phyloP scores from a whole-genome alignment of 2,888 invertebrate genomes.

The Synergus laeviventris region DNA sequence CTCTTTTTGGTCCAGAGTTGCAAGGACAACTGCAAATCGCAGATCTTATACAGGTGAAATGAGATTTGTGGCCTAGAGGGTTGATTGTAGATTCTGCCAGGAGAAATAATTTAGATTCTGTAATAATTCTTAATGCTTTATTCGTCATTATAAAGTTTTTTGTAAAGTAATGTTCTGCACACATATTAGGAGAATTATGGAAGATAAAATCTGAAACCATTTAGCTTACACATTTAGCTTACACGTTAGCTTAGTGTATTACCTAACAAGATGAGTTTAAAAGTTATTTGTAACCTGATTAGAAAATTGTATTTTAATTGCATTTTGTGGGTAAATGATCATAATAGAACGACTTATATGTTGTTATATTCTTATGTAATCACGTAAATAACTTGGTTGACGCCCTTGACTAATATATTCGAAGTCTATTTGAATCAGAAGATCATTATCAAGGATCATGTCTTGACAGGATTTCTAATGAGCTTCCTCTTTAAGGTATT shows the following conservation, averaged over 20 bases:
- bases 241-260: background rate
- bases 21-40: background rate
- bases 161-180: background rate
- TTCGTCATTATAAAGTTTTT: no score
- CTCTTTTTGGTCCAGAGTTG: slow-evolving; percentile 1
- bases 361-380: background rate
- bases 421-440: slow-evolving; percentile 8
- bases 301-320: slow-evolving; percentile 5
- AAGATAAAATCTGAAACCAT: slow-evolving; percentile 11
- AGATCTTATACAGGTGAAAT: background rate
- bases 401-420: background rate
- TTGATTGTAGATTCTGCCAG: background rate
- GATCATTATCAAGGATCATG: slow-evolving; percentile 21
- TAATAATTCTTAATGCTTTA: background rate
- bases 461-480: slow-evolving; percentile 19
- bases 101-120: background rate
- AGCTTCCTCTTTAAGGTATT: slow-evolving; percentile 9
- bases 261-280: background rate
- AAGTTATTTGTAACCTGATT: background rate
- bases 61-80: background rate
- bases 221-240: background rate
- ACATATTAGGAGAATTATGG: slow-evolving; percentile 19
- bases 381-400: background rate
- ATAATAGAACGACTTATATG: background rate
- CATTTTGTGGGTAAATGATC: slow-evolving; percentile 8